Conservation (phyloP, 2,888 invertebrate species). For the Calameuta filiformis region DNA sequence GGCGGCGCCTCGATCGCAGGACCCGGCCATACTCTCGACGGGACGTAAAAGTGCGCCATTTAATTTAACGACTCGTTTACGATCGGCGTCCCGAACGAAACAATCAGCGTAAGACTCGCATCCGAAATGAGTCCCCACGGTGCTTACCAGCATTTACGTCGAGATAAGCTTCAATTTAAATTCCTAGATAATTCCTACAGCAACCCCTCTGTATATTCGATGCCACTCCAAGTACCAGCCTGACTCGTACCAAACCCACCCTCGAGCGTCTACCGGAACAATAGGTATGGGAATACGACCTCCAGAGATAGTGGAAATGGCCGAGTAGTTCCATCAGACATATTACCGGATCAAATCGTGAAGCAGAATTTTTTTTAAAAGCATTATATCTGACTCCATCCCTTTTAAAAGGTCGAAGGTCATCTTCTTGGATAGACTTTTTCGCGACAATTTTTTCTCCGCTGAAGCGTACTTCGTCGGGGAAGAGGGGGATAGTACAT, state of each 20-base stretch:
- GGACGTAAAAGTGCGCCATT: not conserved
- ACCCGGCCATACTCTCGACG: not conserved
- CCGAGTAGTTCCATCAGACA: no score
- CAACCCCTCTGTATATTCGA: not conserved
- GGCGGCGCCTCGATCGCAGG: not conserved
- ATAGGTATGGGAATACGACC: no score
- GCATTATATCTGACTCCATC: no score
- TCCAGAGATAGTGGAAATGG: no score
- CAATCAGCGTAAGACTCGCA: constrained; percentile 21
- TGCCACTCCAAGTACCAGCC: no score
- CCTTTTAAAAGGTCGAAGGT: no score
- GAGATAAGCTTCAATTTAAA: constrained; percentile 18
- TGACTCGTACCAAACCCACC: no score
- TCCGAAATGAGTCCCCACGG: constrained; percentile 3
- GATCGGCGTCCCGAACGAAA: constrained; percentile 25
- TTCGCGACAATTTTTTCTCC: no score
- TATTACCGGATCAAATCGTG: no score
- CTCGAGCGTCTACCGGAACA: no score
- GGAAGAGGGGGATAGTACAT: not conserved
- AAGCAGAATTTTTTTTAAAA: no score
- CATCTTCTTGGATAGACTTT: no score
- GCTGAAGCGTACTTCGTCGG: not conserved
- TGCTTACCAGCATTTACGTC: constrained; percentile 10
- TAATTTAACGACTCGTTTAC: constrained; percentile 25
- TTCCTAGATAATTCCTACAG: constrained; percentile 23